Base-by-base conservation (phyloP, 2,797 vertebrate species). In the Xenopus petersii region DNA sequence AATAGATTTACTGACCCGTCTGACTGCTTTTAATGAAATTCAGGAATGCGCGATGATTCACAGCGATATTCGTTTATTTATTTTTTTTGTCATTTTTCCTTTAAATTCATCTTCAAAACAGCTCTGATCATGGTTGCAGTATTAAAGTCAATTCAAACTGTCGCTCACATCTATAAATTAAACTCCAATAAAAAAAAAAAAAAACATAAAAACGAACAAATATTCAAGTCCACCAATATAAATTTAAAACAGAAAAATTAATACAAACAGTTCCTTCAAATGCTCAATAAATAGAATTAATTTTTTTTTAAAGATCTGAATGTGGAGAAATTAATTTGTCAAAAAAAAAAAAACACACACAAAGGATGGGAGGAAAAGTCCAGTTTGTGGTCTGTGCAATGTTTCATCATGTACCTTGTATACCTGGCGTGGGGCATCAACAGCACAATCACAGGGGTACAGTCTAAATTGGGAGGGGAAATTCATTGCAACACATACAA, bases 201-300 rank as follows among this genome's bases (percentile, higher is more conserved):
- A 36, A 21, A 42, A 1, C 33, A 36, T 36, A 36, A 69, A 56
- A 70, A 70, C 15, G 55, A 67, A 24, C 49, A 67, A 49, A 55
- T 67, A 56, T 58, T 69, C 71, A 67, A 79, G 80, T 70, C 24
- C 71, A 80, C 65, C 82, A 82, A 71, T 83, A 80, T 87, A 86
- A 84, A 87, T 83, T 84, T 85, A 87, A 86, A 51, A 51, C 49
- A 51, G 49, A 83, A 81, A 87, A 81, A 86, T 77, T 75, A 21
- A 83, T 77, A 78, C 13, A 83, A 85, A 78, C 13, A 83, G 62
- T 69, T 75, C 77, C 79, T 81, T 81, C 78, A 77, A 82, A 87
- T 84, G 82, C 83, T 82, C 81, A 89, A 88, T 89, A 89, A 88
- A 89, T 89, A 88, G 79, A 63, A 64, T n/a, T 69, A 46, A 67